A percentile compares a stretch with the other conserved stretches of the same genome.
Conservation (phyloP, 2,797 vertebrate genomes). For the Pitangus sulphuratus region DNA sequence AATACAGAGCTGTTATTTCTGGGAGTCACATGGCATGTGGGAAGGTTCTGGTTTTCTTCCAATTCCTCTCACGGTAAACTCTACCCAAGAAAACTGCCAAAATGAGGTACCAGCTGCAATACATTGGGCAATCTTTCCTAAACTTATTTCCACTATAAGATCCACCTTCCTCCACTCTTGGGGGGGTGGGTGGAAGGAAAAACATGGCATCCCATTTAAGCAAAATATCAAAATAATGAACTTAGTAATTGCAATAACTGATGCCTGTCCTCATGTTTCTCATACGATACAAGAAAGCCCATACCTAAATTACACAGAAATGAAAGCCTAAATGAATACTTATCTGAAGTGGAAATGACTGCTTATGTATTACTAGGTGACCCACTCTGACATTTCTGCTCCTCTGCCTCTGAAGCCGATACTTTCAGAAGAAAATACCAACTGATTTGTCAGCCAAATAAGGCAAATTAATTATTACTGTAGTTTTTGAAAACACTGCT, state of each 20-base stretch:
- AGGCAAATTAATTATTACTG: not conserved
- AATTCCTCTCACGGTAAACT: slow-evolving; percentile 48
- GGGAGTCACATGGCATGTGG: slow-evolving; percentile 56
- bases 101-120: slow-evolving; percentile 22
- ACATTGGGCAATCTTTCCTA: not conserved
- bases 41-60: slow-evolving; percentile 56
- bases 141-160: slow-evolving; percentile 24
- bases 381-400: not conserved
- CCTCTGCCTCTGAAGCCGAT: not conserved
- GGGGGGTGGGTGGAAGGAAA: not conserved
- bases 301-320: not conserved
- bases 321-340: not conserved
- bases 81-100: slow-evolving; percentile 32
- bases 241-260: not conserved
- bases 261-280: not conserved
- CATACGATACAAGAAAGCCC: not conserved
- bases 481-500: not conserved
- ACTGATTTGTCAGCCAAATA: not conserved
- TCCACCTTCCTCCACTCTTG: not conserved
- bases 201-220: not conserved
- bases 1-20: slow-evolving; percentile 54
- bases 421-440: not conserved
- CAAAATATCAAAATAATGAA: slow-evolving; percentile 1
- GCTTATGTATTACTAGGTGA: not conserved
- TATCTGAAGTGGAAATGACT: not conserved